Evolutionary conservation across 2,113 vertebrate genomes (phyloP), one percentile per base, ranked within the genome.

Genomic region (Cynoglossus semilaevis): DNA sequence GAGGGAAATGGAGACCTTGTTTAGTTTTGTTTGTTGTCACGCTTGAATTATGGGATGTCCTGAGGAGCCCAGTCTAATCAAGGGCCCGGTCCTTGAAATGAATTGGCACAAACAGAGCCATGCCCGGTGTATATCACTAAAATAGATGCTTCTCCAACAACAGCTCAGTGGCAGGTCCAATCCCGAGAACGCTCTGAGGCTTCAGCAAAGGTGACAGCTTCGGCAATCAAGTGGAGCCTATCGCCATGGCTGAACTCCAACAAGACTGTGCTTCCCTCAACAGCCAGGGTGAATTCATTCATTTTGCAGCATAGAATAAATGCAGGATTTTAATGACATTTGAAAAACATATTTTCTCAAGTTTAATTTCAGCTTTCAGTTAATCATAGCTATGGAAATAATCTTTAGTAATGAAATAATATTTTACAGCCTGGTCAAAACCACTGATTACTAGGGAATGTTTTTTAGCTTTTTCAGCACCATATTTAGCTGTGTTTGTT

Each of bases 121-220:
- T 0, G 43, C 66, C 54, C 37, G 62, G 42, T 79, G 63, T 79
- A 58, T 52, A 77, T 86, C 78, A 70, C 46, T 49, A 70, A 65
- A 82, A 86, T 71, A 66, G 80, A 84, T 81, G 76, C 53, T 61
- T 67, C 59, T 77, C 51, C 66, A 47, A 17, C 36, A 45, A 16
- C 63, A n/a, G 51, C 47, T 19, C 54, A 29, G 69, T 65, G 74
- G 78, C 80, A 81, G 63, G 47, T 43, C n/a, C 67, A 68, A 81
- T 80, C 73, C 51, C 54, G 68, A 62, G 54, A 49, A 37, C 47
- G 47, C 63, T 77, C 55, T 44, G 16, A 71, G 73, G 70, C 63
- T 59, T 60, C 70, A 43, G 63, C 50, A 17, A 59, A 70, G 63
- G 79, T 79, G 85, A 79, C 75, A 73, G 59, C 14, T 42, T 70